phyloP scores from a whole-genome alignment of 2,888 invertebrate species.

The Julus scandinavius region DNA sequence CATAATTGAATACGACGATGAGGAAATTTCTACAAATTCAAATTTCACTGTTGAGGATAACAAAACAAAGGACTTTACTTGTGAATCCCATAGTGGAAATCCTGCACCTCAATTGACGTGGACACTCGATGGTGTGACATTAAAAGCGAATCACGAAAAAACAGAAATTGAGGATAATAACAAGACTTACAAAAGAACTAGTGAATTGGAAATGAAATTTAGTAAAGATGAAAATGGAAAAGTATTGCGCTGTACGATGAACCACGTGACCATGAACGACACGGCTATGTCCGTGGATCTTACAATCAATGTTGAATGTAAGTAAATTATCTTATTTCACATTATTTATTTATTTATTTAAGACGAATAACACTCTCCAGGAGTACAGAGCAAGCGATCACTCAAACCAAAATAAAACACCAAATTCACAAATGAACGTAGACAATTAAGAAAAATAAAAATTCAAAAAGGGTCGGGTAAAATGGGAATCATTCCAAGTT shows the following conservation, averaged over 20 bases:
- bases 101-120: conserved; percentile 31
- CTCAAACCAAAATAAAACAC: no score
- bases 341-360: background rate
- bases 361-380: no score
- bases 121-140: background rate
- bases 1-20: background rate
- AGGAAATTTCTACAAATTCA: background rate
- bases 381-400: no score
- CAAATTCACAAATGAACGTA: no score
- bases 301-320: conserved; percentile 47
- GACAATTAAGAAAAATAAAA: no score
- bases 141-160: conserved; percentile 5
- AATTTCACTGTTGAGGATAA: background rate
- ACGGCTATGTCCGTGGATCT: background rate
- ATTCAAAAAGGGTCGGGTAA: no score
- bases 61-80: background rate
- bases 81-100: conserved; percentile 39
- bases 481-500: no score
- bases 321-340: background rate
- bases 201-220: conserved; percentile 18
- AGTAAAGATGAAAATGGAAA: conserved; percentile 33
- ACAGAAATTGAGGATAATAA: background rate
- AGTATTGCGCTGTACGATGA: conserved; percentile 3
- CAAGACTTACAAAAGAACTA: conserved; percentile 40
- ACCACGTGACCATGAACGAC: conserved; percentile 35